Evolutionary conservation across 1,140 invertebrate species (phyloP).

Genomic region (Drosophila fuyamai): DNA sequence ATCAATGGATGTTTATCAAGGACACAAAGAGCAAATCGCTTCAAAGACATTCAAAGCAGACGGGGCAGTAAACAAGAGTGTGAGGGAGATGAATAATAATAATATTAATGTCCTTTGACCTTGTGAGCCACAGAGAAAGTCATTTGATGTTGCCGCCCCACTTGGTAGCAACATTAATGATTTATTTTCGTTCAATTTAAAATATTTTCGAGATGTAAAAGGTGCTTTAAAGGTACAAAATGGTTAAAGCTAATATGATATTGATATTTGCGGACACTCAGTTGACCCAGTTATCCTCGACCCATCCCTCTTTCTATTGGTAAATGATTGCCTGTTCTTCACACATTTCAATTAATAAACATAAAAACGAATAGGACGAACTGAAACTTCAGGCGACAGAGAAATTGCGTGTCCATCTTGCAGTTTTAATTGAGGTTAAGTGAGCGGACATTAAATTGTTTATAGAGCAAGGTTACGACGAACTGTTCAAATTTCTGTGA

Average conservation of each 20-base stretch:
- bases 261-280: slow-evolving; percentile 22
- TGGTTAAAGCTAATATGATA: slow-evolving; percentile 7
- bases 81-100: slow-evolving; percentile 29
- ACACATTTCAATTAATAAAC: slow-evolving; percentile 57
- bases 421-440: slow-evolving; percentile 69
- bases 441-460: slow-evolving; percentile 63
- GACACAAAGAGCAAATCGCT: slow-evolving; percentile 30
- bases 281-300: slow-evolving; percentile 54
- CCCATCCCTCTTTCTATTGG: slow-evolving; percentile 22
- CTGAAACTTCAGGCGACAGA: not conserved
- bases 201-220: not conserved
- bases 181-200: slow-evolving; percentile 18
- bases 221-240: not conserved
- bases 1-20: slow-evolving; percentile 67
- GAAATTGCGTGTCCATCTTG: slow-evolving; percentile 53
- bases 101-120: slow-evolving; percentile 70
- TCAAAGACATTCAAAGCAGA: slow-evolving; percentile 65
- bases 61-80: slow-evolving; percentile 2
- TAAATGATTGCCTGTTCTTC: slow-evolving; percentile 44
- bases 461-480: slow-evolving; percentile 61
- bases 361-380: slow-evolving; percentile 32
- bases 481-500: slow-evolving; percentile 42
- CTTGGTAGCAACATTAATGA: slow-evolving; percentile 34
- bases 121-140: slow-evolving; percentile 59
- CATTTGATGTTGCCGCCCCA: slow-evolving; percentile 40